Percentiles rank a stretch among this genome's conserved stretches.
These are phyloP conservation scores for Lepidonotus clava DNA, from an alignment of 2,888 invertebrate genomes.

Conservation along the genomic window DNA sequence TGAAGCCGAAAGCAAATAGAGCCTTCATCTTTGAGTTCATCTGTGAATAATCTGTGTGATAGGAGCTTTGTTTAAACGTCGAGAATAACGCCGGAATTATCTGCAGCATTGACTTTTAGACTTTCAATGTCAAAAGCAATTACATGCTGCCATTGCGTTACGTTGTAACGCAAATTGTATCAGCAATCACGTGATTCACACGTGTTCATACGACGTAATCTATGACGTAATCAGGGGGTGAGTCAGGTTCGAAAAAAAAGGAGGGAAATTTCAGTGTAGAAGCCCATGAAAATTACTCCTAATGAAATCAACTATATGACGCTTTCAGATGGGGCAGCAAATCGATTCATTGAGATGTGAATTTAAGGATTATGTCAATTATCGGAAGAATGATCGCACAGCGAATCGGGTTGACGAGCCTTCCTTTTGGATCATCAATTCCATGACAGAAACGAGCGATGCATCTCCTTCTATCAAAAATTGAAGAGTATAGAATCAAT, in stretches of 20 bases:
- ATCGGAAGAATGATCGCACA: background rate
- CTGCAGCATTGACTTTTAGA: constrained; percentile 18
- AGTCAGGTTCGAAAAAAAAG: too few species aligned
- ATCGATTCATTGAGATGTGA: constrained; percentile 38
- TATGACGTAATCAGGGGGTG: constrained; percentile 24
- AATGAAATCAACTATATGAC: background rate
- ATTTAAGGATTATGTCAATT: constrained; percentile 32
- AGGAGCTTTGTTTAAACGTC: background rate
- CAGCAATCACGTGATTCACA: constrained; percentile 30
- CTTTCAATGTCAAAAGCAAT: background rate
- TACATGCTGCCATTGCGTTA: background rate
- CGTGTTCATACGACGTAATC: background rate
- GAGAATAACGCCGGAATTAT: constrained; percentile 17
- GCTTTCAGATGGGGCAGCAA: background rate
- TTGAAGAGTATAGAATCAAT: too few species aligned
- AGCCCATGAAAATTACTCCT: too few species aligned
- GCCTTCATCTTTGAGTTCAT: background rate
- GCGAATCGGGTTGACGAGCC: background rate
- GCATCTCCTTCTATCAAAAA: too few species aligned
- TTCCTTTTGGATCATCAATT: background rate
- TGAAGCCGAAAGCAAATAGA: background rate
- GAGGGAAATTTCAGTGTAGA: too few species aligned
- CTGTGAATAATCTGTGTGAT: background rate
- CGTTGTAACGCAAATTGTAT: background rate
- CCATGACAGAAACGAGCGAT: background rate